phyloP scores from a whole-genome alignment of 2,888 invertebrate genomes.

The Anoplius nigerrimus region DNA sequence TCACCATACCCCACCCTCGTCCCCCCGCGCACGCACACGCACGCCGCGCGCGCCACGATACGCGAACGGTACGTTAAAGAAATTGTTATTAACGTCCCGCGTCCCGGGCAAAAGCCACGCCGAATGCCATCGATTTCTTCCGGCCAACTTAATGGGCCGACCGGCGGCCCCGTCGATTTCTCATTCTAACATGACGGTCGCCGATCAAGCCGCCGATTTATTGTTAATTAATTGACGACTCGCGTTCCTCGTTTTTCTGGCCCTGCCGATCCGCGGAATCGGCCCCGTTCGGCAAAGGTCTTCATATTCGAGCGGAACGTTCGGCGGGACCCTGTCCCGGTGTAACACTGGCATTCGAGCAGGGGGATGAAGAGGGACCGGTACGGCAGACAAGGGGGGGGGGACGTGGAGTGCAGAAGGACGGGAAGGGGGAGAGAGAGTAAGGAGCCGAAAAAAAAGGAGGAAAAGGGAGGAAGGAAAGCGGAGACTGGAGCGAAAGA shows the following conservation, averaged over 20 bases:
- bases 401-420: too few species aligned
- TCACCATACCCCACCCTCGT: not conserved
- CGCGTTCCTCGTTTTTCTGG: conserved; percentile 5
- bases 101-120: not conserved
- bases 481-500: conserved; percentile 24
- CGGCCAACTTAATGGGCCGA: conserved; percentile 3
- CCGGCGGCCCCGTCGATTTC: not conserved
- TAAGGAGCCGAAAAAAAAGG: conserved; percentile 27
- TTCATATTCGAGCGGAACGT: too few species aligned
- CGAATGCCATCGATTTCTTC: not conserved
- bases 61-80: not conserved
- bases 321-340: conserved; percentile 15
- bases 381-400: too few species aligned
- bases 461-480: conserved; percentile 11
- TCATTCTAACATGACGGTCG: too few species aligned
- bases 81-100: not conserved
- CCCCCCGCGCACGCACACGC: not conserved
- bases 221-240: conserved; percentile 10
- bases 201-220: conserved; percentile 4
- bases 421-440: conserved; percentile 26
- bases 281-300: not conserved
- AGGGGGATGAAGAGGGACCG: conserved; percentile 35
- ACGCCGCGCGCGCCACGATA: too few species aligned
- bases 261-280: not conserved
- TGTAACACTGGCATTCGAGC: conserved; percentile 50